A percentile compares a stretch with the other conserved stretches of the same genome.
phyloP scores from a whole-genome alignment of 2,797 vertebrate species.

The Amazona finschi region DNA sequence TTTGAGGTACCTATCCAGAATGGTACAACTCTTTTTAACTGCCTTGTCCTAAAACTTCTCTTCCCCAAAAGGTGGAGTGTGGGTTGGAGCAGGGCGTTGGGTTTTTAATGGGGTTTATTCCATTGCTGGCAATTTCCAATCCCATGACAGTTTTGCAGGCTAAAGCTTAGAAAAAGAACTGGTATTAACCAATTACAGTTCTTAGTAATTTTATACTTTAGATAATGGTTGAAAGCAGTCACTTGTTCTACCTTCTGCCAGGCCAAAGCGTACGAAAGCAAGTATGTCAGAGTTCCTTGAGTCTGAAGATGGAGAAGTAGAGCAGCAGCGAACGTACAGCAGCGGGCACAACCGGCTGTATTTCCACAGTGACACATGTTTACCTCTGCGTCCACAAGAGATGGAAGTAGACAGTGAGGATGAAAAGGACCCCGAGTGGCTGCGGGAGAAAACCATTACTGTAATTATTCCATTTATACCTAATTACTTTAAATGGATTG shows the following conservation, averaged over 20 bases:
- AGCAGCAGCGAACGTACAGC: slow-evolving; percentile 95
- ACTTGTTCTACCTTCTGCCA: slow-evolving; percentile 22
- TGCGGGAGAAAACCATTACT: slow-evolving; percentile 96
- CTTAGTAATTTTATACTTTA: neutral
- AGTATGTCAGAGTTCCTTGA: slow-evolving; percentile 98
- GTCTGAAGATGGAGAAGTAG: slow-evolving; percentile 93
- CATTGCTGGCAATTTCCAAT: neutral
- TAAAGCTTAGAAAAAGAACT: neutral
- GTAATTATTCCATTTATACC: slow-evolving; percentile 74
- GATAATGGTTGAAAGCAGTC: neutral
- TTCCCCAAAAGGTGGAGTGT: neutral
- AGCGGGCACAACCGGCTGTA: slow-evolving; percentile 98
- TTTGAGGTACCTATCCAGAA: neutral
- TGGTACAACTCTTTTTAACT: neutral
- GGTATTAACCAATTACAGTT: neutral
- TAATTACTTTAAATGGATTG: neutral
- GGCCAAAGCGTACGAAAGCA: slow-evolving; percentile 95
- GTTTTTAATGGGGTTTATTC: neutral
- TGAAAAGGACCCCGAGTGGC: slow-evolving; percentile 96
- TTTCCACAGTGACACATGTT: slow-evolving; percentile 98
- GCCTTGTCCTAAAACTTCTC: neutral
- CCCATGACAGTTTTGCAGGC: neutral
- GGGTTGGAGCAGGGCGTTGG: neutral
- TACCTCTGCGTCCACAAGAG: slow-evolving; percentile 96
- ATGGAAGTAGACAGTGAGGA: slow-evolving; percentile 99